Evolutionary conservation across 2,888 invertebrate species (phyloP).

Genomic region (Hypena proboscidalis): DNA sequence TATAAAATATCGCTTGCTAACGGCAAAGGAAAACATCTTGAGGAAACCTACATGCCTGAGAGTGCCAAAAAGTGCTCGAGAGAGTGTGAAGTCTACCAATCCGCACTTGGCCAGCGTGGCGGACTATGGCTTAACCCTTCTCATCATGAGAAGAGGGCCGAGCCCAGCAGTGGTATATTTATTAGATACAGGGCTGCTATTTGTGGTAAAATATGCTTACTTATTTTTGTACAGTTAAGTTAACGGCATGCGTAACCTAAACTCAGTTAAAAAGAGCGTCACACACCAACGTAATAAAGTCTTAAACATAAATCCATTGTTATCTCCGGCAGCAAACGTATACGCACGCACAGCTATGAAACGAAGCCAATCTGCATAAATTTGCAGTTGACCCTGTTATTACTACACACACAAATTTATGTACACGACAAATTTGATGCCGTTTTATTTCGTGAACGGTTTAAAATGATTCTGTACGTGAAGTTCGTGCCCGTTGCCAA

Average conservation of each 20-base stretch:
- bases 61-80: too few relatives aligned
- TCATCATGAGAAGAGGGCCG: too few relatives aligned
- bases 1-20: too few relatives aligned
- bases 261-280: conserved; percentile 43
- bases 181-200: too few relatives aligned
- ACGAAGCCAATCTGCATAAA: conserved; percentile 76
- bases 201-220: conserved; percentile 16
- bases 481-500: conserved; percentile 44
- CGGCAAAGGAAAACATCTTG: too few relatives aligned
- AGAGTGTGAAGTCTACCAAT: too few relatives aligned
- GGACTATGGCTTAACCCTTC: too few relatives aligned
- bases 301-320: conserved; percentile 66
- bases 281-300: conserved; percentile 58
- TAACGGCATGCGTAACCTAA: too few relatives aligned
- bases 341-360: conserved; percentile 64
- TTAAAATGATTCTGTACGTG: conserved; percentile 46
- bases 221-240: too few relatives aligned
- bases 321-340: conserved; percentile 65
- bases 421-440: conserved; percentile 55
- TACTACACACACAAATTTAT: conserved; percentile 59
- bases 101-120: too few relatives aligned
- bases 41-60: too few relatives aligned
- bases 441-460: conserved; percentile 46
- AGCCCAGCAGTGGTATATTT: too few relatives aligned
- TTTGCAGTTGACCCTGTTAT: conserved; percentile 76